A percentile compares a stretch with the other conserved stretches of the same genome.
Evolutionary conservation across 2,797 vertebrate species (phyloP).

Genomic region (Lithobates pipiens): DNA sequence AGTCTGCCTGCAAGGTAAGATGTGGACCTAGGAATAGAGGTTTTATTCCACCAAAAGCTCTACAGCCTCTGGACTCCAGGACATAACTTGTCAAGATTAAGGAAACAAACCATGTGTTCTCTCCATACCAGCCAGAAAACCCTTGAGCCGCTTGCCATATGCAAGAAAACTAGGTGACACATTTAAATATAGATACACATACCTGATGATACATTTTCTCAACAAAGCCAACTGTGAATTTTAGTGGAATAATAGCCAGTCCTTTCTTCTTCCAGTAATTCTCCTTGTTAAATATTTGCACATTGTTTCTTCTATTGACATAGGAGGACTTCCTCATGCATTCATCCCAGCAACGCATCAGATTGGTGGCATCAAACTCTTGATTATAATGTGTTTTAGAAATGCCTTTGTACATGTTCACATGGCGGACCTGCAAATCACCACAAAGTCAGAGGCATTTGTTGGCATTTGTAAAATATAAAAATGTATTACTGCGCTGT

Average conservation of each 20-base stretch:
- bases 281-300: conserved; percentile 80
- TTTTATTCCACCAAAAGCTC: too few relatives aligned
- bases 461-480: too few relatives aligned
- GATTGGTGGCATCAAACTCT: conserved; percentile 79
- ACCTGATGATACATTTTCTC: conserved; percentile 85
- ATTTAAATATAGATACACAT: conserved; percentile 7
- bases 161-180: too few relatives aligned
- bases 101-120: too few relatives aligned
- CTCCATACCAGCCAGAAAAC: too few relatives aligned
- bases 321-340: conserved; percentile 80
- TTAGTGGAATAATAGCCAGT: conserved; percentile 85
- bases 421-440: conserved; percentile 83
- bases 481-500: too few relatives aligned
- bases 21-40: too few relatives aligned
- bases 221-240: conserved; percentile 82
- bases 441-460: background rate
- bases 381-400: conserved; percentile 82
- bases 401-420: conserved; percentile 86
- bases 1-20: too few relatives aligned
- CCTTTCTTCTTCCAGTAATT: conserved; percentile 90
- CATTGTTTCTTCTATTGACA: conserved; percentile 67
- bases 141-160: too few relatives aligned
- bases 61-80: too few relatives aligned
- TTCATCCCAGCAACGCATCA: conserved; percentile 84
- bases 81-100: too few relatives aligned